phyloP scores from a whole-genome alignment of 2,888 invertebrate species.

The Pristionchus exspectatus region DNA sequence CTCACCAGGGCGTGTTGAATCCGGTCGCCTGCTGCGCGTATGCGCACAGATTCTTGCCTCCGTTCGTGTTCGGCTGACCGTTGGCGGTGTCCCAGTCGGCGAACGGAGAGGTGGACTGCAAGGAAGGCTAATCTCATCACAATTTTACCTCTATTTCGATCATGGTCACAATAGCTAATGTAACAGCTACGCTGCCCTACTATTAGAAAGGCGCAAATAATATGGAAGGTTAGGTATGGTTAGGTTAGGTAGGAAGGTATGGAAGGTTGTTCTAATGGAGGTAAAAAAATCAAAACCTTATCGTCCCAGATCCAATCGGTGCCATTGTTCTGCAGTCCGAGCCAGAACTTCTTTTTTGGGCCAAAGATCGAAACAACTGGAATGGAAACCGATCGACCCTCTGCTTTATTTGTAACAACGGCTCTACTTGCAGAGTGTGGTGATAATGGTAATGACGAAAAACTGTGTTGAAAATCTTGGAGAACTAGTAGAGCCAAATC shows the following conservation, averaged over 20 bases:
- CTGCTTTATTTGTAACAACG: too few species aligned
- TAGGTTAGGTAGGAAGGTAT: too few species aligned
- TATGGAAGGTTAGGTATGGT: too few species aligned
- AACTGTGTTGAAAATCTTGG: too few species aligned
- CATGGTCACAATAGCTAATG: neutral
- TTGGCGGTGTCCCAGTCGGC: neutral
- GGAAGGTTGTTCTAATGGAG: too few species aligned
- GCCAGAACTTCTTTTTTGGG: slow-evolving; percentile 37
- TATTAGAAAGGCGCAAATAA: too few species aligned
- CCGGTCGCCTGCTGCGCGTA: neutral
- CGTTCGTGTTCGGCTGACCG: slow-evolving; percentile 24
- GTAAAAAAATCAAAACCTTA: neutral
- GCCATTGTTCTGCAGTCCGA: slow-evolving; percentile 3
- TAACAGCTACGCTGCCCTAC: neutral
- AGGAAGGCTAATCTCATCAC: neutral
- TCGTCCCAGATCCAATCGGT: slow-evolving; percentile 24
- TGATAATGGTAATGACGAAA: too few species aligned
- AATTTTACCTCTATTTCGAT: neutral
- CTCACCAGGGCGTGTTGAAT: neutral
- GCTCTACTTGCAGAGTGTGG: too few species aligned
- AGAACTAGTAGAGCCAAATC: too few species aligned
- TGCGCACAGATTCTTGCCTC: neutral
- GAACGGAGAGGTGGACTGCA: slow-evolving; percentile 25
- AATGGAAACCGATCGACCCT: too few species aligned
- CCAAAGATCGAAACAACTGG: slow-evolving; percentile 27